phyloP scores from a whole-genome alignment of 2,888 invertebrate species.

The Campoletis raptor region DNA sequence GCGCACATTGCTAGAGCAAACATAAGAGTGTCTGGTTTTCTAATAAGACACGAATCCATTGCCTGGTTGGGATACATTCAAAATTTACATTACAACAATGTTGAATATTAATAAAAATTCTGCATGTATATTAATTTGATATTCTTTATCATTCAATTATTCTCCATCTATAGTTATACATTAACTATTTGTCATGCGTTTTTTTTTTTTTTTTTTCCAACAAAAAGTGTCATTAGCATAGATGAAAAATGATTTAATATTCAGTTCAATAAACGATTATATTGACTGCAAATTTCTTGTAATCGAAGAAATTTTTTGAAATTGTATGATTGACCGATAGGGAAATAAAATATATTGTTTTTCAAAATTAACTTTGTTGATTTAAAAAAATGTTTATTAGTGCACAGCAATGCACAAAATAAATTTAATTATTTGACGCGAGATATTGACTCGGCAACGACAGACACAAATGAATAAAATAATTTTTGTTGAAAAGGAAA shows the following conservation, averaged over 20 bases:
- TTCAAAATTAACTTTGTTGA: background rate
- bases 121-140: background rate
- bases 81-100: background rate
- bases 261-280: background rate
- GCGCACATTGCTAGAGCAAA: conserved; percentile 89
- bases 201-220: background rate
- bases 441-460: background rate
- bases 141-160: no score
- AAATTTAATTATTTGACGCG: background rate
- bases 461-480: background rate
- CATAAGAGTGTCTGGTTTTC: conserved; percentile 87
- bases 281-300: background rate
- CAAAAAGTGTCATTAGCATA: background rate
- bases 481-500: background rate
- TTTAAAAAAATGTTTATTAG: background rate
- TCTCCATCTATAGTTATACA: no score
- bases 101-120: background rate
- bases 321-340: no score
- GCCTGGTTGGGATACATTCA: conserved; percentile 80
- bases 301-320: no score
- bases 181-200: background rate
- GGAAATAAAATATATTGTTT: background rate
- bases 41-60: conserved; percentile 86
- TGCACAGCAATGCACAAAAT: background rate
- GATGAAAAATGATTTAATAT: background rate